phyloP scores from a whole-genome alignment of 1,140 invertebrate genomes.

The Musca vetustissima region DNA sequence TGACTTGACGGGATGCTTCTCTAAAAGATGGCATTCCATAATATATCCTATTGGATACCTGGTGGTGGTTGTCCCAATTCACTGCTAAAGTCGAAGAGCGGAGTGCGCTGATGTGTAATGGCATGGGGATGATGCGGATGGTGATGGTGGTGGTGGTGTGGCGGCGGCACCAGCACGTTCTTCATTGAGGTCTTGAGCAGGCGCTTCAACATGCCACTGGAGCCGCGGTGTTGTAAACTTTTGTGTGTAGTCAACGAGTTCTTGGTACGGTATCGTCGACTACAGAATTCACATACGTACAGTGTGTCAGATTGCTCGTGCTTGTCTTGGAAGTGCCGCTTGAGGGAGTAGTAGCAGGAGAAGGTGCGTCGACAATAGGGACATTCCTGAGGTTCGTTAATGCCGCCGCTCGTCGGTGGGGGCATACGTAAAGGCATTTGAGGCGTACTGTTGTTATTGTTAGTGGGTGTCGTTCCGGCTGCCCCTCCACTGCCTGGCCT shows the following conservation, averaged over 20 bases:
- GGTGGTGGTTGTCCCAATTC: slow-evolving; percentile 55
- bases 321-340: slow-evolving; percentile 88
- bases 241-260: slow-evolving; percentile 89
- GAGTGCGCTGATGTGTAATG: slow-evolving; percentile 41
- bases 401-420: slow-evolving; percentile 79
- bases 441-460: slow-evolving; percentile 26
- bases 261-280: slow-evolving; percentile 82
- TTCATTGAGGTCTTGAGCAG: slow-evolving; percentile 80
- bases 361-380: slow-evolving; percentile 86
- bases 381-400: slow-evolving; percentile 87
- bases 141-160: slow-evolving; percentile 59
- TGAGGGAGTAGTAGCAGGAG: slow-evolving; percentile 87
- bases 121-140: slow-evolving; percentile 37
- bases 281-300: slow-evolving; percentile 87
- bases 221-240: slow-evolving; percentile 83
- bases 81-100: slow-evolving; percentile 53
- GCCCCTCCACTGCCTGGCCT: slow-evolving; percentile 43
- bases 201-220: slow-evolving; percentile 81
- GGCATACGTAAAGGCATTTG: slow-evolving; percentile 69
- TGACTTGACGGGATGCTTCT: slow-evolving; percentile 28
- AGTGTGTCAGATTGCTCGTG: slow-evolving; percentile 84
- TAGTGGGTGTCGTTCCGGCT: slow-evolving; percentile 8
- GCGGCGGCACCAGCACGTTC: slow-evolving; percentile 69
- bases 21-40: slow-evolving; percentile 55
- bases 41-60: slow-evolving; percentile 55